phyloP scores from a whole-genome alignment of 1,140 invertebrate species.

The Pectinophora gossypiella region DNA sequence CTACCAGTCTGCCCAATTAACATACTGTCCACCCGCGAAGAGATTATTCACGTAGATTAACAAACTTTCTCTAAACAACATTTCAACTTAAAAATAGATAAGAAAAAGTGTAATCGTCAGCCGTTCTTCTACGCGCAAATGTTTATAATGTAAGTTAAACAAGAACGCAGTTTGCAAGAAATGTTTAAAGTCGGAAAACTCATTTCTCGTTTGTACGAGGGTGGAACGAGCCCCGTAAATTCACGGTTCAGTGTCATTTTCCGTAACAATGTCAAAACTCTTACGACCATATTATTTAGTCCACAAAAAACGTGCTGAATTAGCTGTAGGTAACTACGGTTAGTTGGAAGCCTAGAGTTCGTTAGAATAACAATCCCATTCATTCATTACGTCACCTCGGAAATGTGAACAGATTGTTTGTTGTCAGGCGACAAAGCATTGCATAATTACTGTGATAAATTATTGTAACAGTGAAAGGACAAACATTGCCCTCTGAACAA shows the following conservation, averaged over 20 bases:
- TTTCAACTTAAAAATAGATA: background rate
- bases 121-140: background rate
- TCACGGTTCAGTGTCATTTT: constrained; percentile 47
- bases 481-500: background rate
- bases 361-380: background rate
- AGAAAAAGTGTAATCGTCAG: background rate
- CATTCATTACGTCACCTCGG: background rate
- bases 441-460: background rate
- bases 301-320: constrained; percentile 7
- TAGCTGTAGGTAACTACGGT: background rate
- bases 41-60: background rate
- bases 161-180: background rate
- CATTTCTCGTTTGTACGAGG: background rate
- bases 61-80: background rate
- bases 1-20: no score
- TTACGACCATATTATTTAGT: constrained; percentile 24
- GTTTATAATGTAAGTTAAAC: background rate
- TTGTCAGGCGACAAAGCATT: background rate
- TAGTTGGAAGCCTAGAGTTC: background rate
- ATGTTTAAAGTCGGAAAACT: background rate
- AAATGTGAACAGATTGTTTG: background rate
- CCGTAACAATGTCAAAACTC: constrained; percentile 45
- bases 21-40: no score
- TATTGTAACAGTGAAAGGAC: background rate
- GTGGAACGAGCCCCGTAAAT: constrained; percentile 43